These are phyloP conservation scores for Schizaphis graminum DNA, from an alignment of 2,888 invertebrate genomes.

Conservation along the genomic window DNA sequence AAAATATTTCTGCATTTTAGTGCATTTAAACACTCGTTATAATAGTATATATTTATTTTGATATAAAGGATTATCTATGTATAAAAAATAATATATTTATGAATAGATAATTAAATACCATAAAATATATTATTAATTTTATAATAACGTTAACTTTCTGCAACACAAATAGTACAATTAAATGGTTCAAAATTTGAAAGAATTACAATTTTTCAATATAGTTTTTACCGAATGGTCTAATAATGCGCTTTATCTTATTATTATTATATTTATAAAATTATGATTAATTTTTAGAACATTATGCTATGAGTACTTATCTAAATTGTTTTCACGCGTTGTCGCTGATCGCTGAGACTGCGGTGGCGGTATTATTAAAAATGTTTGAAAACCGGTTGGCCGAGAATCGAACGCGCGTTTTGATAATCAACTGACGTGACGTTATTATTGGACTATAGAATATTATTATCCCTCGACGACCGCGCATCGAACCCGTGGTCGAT, in stretches of 20 bases:
- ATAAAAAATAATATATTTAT: background rate
- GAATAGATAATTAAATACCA: background rate
- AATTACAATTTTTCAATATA: background rate
- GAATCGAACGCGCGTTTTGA: slow-evolving; percentile 38
- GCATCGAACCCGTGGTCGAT: slow-evolving; percentile 44
- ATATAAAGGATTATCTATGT: background rate
- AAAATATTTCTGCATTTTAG: background rate
- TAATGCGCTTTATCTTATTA: background rate
- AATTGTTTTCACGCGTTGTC: background rate
- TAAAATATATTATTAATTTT: background rate
- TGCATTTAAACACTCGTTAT: background rate
- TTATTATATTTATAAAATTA: background rate
- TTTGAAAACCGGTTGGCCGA: slow-evolving; percentile 26
- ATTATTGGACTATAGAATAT: slow-evolving; percentile 1
- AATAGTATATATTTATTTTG: background rate
- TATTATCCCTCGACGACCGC: background rate
- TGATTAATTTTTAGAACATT: background rate
- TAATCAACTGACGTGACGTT: slow-evolving; percentile 42
- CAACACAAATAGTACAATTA: background rate
- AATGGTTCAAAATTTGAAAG: background rate
- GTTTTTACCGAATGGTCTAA: background rate
- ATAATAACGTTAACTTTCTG: background rate
- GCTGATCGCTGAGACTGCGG: background rate
- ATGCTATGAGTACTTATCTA: background rate
- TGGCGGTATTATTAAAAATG: background rate